These are phyloP conservation scores for Pachycephala philippinensis DNA, from an alignment of 2,113 vertebrate species.

Conservation along the genomic window DNA sequence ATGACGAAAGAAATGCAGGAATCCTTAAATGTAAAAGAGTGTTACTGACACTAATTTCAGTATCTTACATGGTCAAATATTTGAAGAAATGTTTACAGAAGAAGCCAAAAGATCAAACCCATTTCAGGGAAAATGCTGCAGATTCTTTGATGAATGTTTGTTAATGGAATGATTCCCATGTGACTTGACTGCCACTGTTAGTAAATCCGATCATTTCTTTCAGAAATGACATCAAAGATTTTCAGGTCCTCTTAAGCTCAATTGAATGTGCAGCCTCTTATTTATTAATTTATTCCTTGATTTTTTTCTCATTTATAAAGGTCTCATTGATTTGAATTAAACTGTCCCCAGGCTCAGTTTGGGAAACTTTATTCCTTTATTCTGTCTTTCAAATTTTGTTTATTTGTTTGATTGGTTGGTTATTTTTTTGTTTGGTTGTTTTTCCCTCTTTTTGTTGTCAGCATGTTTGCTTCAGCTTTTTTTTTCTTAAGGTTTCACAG, in stretches of 20 bases:
- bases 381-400: background rate
- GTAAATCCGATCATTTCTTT: accelerated
- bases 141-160: background rate
- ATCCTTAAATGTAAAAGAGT: background rate
- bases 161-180: background rate
- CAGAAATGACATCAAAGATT: background rate
- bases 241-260: background rate
- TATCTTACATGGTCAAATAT: background rate
- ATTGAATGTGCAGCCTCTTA: background rate
- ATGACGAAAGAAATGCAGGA: background rate
- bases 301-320: background rate
- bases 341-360: background rate
- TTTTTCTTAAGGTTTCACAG: background rate
- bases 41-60: background rate
- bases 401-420: background rate
- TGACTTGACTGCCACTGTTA: background rate
- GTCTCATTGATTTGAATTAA: background rate
- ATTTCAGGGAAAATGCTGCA: background rate
- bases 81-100: background rate
- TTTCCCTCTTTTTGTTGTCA: background rate
- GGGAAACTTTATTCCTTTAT: background rate
- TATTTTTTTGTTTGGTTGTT: background rate
- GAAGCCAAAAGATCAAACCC: background rate
- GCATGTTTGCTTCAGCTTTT: background rate
- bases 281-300: background rate